Evolutionary conservation across 2,113 vertebrate species (phyloP).

Genomic region (Aegotheles bennettii): DNA sequence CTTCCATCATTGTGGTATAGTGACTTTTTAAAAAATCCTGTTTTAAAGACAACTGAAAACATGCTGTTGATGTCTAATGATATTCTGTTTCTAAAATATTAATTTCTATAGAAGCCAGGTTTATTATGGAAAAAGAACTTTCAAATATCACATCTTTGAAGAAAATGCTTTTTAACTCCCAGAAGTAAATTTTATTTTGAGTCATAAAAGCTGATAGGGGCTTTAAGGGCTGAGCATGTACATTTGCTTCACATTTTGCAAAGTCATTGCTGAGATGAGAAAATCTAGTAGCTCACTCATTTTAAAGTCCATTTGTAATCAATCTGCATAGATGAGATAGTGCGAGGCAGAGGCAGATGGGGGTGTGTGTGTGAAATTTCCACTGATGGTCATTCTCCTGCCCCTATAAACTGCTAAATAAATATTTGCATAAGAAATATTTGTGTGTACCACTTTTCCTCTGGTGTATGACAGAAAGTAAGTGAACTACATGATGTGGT

Average conservation of each 20-base stretch:
- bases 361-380: neutral
- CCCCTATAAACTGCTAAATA: neutral
- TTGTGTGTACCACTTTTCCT: neutral
- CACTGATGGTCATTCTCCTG: neutral
- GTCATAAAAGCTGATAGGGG: neutral
- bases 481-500: neutral
- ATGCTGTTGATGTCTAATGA: neutral
- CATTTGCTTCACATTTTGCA: neutral
- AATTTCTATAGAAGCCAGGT: neutral
- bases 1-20: neutral
- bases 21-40: neutral
- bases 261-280: neutral
- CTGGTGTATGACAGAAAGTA: neutral
- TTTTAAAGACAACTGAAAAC: neutral
- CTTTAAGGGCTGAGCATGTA: neutral
- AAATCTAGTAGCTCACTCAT: neutral
- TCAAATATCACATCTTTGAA: neutral
- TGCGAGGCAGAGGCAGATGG: neutral
- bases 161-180: neutral
- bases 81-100: constrained; percentile 1
- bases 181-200: neutral
- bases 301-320: neutral
- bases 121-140: neutral
- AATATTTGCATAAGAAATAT: neutral
- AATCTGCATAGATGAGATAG: neutral